Evolutionary conservation across 2,797 vertebrate species (phyloP).

Genomic region (Tragelaphus eurycerus): DNA sequence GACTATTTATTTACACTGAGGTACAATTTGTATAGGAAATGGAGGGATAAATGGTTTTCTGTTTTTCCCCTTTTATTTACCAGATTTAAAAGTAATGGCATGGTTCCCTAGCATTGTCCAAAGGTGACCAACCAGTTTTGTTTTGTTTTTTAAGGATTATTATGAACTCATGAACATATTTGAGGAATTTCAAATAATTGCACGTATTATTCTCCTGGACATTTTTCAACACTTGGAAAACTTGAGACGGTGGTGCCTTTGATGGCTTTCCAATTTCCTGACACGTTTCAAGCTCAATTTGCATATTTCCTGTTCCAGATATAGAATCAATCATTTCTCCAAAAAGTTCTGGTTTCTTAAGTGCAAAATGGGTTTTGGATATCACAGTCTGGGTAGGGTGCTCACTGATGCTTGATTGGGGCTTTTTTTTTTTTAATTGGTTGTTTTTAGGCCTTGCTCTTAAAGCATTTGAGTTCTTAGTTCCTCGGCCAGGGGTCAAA

Average conservation of each 20-base stretch:
- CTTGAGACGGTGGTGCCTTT: background rate
- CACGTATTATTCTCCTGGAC: background rate
- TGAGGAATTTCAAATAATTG: background rate
- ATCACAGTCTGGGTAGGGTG: background rate
- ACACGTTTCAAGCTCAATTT: background rate
- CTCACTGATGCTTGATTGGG: background rate
- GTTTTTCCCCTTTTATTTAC: background rate
- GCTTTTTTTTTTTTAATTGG: background rate
- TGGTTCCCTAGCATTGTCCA: background rate
- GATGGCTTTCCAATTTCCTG: conserved; percentile 2
- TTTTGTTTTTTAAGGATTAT: background rate
- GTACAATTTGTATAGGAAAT: background rate
- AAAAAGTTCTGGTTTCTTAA: background rate
- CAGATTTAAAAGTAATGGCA: background rate
- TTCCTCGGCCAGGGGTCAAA: background rate
- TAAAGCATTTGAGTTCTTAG: background rate
- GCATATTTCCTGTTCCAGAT: background rate
- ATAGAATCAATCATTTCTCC: background rate
- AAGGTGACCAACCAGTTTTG: background rate
- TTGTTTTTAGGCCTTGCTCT: background rate
- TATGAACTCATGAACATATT: background rate
- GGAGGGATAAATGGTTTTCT: background rate
- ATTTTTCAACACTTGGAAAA: background rate
- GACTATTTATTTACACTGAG: background rate
- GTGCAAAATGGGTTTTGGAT: background rate